Conservation (phyloP, 2,113 vertebrate species). For the Rhynchomys soricoides region DNA sequence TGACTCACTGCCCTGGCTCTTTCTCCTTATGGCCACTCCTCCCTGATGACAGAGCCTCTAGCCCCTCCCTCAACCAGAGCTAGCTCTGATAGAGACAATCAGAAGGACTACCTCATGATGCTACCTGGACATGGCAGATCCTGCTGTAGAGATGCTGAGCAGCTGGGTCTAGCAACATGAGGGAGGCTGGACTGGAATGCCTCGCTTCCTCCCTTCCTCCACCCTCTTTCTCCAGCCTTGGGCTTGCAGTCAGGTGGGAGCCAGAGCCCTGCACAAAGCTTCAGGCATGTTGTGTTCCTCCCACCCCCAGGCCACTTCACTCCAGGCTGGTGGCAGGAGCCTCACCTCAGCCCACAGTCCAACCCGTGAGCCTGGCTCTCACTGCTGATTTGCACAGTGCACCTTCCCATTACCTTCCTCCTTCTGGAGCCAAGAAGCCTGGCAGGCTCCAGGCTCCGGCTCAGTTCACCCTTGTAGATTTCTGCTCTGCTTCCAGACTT, state of each 20-base stretch:
- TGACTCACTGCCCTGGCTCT: not conserved
- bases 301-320: not conserved
- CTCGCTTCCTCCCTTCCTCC: not conserved
- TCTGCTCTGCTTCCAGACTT: not conserved
- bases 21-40: not conserved
- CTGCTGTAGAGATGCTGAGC: no score
- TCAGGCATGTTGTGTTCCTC: not conserved
- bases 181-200: not conserved
- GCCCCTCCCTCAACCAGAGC: not conserved
- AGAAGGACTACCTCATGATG: rapidly evolving
- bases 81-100: not conserved
- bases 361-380: not conserved
- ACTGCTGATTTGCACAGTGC: rapidly evolving
- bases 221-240: not conserved
- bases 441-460: not conserved
- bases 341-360: not conserved
- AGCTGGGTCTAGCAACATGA: not conserved
- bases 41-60: not conserved
- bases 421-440: not conserved
- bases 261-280: not conserved
- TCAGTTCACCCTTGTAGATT: not conserved
- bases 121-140: rapidly evolving
- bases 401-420: not conserved
- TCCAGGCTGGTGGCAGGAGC: not conserved
- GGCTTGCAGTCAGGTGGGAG: not conserved